Percentiles rank a stretch among this genome's conserved stretches.
Conservation (phyloP, 2,888 invertebrate genomes). For the Drosophila recens region DNA sequence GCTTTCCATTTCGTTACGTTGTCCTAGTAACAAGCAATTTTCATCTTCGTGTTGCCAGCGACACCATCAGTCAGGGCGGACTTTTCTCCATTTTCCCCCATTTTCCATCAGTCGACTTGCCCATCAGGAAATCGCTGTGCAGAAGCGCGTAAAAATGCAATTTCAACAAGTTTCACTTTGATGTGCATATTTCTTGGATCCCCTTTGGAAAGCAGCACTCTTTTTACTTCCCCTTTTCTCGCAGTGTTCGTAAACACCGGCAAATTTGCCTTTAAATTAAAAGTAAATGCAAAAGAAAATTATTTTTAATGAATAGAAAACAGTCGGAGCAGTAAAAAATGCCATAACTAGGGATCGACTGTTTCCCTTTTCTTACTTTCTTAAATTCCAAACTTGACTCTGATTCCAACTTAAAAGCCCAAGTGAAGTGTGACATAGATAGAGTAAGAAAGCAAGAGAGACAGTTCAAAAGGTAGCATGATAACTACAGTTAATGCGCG, state of each 20-base stretch:
- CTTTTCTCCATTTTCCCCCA: neutral
- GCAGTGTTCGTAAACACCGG: constrained; percentile 9
- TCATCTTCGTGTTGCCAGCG: constrained; percentile 51
- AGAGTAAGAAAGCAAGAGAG: neutral
- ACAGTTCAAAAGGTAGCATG: neutral
- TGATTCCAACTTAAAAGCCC: constrained; percentile 39
- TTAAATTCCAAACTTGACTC: constrained; percentile 45
- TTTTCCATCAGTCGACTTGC: neutral
- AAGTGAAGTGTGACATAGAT: constrained; percentile 17
- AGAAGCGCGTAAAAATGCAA: constrained; percentile 82
- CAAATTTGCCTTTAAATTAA: constrained; percentile 71
- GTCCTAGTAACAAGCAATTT: constrained; percentile 66
- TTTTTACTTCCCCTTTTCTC: neutral
- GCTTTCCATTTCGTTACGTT: constrained; percentile 56
- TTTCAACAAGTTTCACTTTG: constrained; percentile 81
- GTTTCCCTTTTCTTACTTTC: neutral
- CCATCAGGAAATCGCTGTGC: constrained; percentile 59
- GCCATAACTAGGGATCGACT: constrained; percentile 14
- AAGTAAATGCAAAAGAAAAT: constrained; percentile 79
- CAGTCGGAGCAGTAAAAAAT: constrained; percentile 52
- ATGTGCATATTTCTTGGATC: constrained; percentile 74
- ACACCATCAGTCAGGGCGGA: constrained; percentile 31
- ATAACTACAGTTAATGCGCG: constrained; percentile 36
- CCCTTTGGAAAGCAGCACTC: neutral
- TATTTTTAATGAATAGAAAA: constrained; percentile 81